A percentile compares a stretch with the other conserved stretches of the same genome.
phyloP scores from a whole-genome alignment of 2,888 invertebrate genomes.

The Alviniconcha strummeri region DNA sequence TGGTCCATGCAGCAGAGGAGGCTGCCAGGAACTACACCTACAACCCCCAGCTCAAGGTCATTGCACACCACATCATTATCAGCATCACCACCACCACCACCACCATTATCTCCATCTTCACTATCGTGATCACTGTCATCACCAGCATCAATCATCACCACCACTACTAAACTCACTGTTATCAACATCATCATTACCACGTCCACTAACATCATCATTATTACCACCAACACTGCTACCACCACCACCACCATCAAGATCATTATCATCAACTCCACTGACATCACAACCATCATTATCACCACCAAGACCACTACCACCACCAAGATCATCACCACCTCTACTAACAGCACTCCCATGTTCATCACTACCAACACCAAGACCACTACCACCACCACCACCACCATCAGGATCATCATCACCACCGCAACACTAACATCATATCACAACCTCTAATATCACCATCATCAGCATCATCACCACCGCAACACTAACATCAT shows the following conservation, averaged over 20 bases:
- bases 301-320: background rate
- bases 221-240: background rate
- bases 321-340: background rate
- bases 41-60: slow-evolving; percentile 57
- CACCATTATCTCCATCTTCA: no score
- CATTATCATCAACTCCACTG: background rate
- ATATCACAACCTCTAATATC: no score
- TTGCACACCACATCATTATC: background rate
- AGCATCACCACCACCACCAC: no score
- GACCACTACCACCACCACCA: no score
- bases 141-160: background rate
- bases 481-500: no score
- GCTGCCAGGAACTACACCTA: slow-evolving; percentile 58
- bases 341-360: no score
- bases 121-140: no score
- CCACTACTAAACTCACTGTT: background rate
- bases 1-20: slow-evolving; percentile 61
- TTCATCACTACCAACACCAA: no score
- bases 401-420: no score
- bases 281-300: background rate
- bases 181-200: no score
- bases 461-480: no score
- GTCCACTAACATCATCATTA: background rate
- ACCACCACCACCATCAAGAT: background rate
- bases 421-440: no score